A percentile compares a stretch with the other conserved stretches of the same genome.
These are phyloP conservation scores for Macrophya annulata DNA, from an alignment of 2,888 invertebrate species.

Conservation along the genomic window DNA sequence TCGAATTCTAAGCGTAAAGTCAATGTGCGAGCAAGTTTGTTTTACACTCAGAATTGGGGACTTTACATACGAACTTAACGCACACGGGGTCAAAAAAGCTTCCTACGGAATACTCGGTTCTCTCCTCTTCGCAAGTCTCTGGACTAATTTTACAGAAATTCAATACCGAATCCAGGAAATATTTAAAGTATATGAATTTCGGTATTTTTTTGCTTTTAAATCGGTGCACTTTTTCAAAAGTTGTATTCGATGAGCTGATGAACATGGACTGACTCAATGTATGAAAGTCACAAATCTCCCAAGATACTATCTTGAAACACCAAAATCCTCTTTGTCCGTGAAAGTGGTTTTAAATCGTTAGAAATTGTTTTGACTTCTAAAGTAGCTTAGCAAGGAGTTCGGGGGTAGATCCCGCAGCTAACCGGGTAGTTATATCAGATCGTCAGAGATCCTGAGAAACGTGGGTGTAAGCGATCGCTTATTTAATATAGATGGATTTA, in stretches of 20 bases:
- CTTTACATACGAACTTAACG: too few species aligned
- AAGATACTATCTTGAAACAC: neutral
- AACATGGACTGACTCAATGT: neutral
- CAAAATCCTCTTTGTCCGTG: neutral
- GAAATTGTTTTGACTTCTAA: constrained; percentile 40
- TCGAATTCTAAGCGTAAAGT: too few species aligned
- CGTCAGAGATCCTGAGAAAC: neutral
- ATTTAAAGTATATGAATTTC: neutral
- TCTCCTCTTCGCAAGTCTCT: neutral
- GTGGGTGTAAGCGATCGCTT: constrained; percentile 31
- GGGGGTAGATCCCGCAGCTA: neutral
- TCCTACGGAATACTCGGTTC: neutral
- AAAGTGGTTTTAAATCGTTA: neutral
- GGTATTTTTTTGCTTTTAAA: neutral
- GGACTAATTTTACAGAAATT: neutral
- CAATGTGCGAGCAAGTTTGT: too few species aligned
- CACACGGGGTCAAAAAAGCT: neutral
- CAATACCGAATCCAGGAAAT: neutral
- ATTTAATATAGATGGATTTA: constrained; percentile 31
- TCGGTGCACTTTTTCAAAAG: neutral
- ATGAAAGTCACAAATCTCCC: neutral
- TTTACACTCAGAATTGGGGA: too few species aligned
- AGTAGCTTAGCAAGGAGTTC: constrained; percentile 16
- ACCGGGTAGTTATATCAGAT: constrained; percentile 30
- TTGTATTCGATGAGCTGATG: neutral